These are phyloP conservation scores for Orestias chungarensis DNA, from an alignment of 2,797 vertebrate genomes.

Conservation along the genomic window DNA sequence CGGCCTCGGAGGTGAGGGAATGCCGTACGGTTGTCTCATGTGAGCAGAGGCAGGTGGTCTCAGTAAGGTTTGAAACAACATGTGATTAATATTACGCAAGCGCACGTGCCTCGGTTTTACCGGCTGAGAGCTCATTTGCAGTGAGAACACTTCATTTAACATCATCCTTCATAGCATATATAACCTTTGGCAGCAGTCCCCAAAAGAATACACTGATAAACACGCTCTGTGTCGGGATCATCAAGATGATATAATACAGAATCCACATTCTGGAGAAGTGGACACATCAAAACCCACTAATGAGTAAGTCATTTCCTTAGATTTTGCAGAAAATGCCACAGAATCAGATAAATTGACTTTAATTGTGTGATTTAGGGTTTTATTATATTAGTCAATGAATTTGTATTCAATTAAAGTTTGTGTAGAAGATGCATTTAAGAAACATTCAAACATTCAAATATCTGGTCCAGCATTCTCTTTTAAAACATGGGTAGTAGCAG, in stretches of 20 bases:
- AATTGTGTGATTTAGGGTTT: not conserved
- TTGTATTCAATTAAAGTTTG: not conserved
- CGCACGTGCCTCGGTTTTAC: conserved; percentile 22
- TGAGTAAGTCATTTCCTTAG: not conserved
- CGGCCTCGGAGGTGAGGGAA: conserved; percentile 92
- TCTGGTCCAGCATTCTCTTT: not conserved
- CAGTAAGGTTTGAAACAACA: not conserved
- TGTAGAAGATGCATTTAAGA: not conserved
- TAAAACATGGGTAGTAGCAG: not conserved
- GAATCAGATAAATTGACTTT: not conserved
- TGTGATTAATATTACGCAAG: conserved; percentile 18
- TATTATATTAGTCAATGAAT: not conserved
- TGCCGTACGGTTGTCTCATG: not conserved
- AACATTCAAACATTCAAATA: not conserved
- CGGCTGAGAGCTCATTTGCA: conserved; percentile 40
- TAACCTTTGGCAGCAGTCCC: conserved; percentile 50
- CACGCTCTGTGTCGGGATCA: conserved; percentile 39
- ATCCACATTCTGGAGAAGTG: conserved; percentile 49
- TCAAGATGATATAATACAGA: conserved; percentile 49
- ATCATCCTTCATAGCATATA: conserved; percentile 42
- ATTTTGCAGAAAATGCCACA: not conserved
- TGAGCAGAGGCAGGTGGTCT: not conserved
- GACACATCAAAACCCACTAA: conserved; percentile 27
- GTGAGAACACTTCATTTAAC: conserved; percentile 51
- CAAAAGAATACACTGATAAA: conserved; percentile 48